phyloP scores from a whole-genome alignment of 2,797 vertebrate species.

The Alosa sapidissima region DNA sequence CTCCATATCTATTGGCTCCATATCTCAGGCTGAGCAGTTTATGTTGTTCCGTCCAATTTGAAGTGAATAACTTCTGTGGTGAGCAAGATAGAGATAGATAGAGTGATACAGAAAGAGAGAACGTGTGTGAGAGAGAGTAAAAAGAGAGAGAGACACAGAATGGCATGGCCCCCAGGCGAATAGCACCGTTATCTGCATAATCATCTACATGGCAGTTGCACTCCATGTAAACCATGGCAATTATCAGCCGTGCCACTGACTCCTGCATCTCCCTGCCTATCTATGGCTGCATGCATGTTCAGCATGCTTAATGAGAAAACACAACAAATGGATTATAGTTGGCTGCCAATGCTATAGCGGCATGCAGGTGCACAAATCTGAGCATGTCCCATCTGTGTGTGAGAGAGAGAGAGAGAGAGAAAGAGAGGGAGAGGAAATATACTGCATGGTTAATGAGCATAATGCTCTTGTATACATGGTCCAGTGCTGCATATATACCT shows the following conservation, averaged over 20 bases:
- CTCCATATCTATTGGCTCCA: not conserved
- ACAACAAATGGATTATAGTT: not conserved
- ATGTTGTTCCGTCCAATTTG: conserved; percentile 42
- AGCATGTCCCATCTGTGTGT: not conserved
- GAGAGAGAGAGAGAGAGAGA: not conserved
- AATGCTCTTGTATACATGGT: not conserved
- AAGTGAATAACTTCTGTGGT: conserved; percentile 36
- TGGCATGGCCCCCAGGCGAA: not conserved
- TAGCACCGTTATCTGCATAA: not conserved
- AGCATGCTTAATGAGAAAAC: not conserved
- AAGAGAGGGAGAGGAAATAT: not conserved
- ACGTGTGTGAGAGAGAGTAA: not conserved
- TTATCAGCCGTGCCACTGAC: not conserved
- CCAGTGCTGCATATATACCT: not conserved
- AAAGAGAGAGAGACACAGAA: not conserved
- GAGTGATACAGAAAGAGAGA: not conserved
- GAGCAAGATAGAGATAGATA: not conserved
- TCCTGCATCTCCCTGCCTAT: conserved; percentile 3
- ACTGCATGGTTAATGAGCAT: not conserved
- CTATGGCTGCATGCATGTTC: not conserved
- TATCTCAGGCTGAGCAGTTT: conserved; percentile 24
- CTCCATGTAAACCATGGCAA: conserved; percentile 4
- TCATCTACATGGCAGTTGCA: conserved; percentile 14
- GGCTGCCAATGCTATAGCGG: not conserved
- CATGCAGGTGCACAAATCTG: not conserved